A percentile compares a stretch with the other conserved stretches of the same genome.
Evolutionary conservation across 2,797 vertebrate species (phyloP).

Genomic region (Neostethus bicornis): DNA sequence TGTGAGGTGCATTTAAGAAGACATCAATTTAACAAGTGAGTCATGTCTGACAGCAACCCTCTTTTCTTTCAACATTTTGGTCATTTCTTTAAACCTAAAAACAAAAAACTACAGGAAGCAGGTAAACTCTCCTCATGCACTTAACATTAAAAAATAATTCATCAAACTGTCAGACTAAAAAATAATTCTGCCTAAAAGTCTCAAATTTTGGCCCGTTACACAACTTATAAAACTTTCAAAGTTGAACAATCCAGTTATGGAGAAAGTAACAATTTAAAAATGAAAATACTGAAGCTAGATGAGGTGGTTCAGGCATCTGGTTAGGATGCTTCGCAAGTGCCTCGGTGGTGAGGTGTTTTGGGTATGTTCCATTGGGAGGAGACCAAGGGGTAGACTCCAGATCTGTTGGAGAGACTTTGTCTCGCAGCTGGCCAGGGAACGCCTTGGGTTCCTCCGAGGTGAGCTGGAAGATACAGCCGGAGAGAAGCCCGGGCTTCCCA

Average conservation of each 20-base stretch:
- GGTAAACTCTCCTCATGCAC: neutral
- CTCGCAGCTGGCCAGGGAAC: too few relatives aligned
- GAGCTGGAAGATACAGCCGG: too few relatives aligned
- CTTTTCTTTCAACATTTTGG: slow-evolving; percentile 12
- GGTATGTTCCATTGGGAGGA: too few relatives aligned
- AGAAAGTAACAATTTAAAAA: slow-evolving; percentile 40
- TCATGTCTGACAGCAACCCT: slow-evolving; percentile 7
- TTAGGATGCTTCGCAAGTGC: too few relatives aligned
- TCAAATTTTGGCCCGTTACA: slow-evolving; percentile 24
- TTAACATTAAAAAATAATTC: slow-evolving; percentile 21
- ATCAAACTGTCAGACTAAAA: slow-evolving; percentile 13
- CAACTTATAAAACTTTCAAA: slow-evolving; percentile 21
- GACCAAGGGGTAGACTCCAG: too few relatives aligned
- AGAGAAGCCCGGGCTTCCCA: too few relatives aligned
- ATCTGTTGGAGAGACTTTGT: too few relatives aligned
- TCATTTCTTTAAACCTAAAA: slow-evolving; percentile 18
- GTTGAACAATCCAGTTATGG: neutral
- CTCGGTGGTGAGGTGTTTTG: too few relatives aligned
- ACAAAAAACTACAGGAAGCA: slow-evolving; percentile 25
- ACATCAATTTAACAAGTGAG: slow-evolving; percentile 23
- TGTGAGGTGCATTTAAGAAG: slow-evolving; percentile 15
- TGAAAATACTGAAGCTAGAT: too few relatives aligned
- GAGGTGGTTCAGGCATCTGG: too few relatives aligned
- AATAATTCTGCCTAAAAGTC: slow-evolving; percentile 12
- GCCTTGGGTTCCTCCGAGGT: too few relatives aligned